Percentiles rank a stretch among this genome's conserved stretches.
These are phyloP conservation scores for Polypterus senegalus DNA, from an alignment of 2,113 vertebrate genomes.

Conservation along the genomic window DNA sequence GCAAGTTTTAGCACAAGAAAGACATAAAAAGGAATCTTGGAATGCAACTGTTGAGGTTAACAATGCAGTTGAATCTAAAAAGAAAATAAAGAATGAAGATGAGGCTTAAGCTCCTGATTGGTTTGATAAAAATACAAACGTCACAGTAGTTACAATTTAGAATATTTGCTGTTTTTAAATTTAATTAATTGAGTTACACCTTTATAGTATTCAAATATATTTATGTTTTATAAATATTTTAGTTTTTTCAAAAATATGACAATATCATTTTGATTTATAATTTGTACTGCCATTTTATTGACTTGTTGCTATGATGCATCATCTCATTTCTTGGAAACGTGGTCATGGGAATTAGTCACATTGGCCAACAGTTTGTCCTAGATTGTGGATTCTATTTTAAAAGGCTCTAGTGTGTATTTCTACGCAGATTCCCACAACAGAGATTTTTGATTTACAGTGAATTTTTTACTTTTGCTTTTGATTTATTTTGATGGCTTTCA, in stretches of 20 bases:
- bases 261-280: slow-evolving; percentile 12
- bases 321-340: slow-evolving; percentile 9
- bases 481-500: too few relatives aligned
- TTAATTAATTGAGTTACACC: slow-evolving; percentile 5
- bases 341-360: too few relatives aligned
- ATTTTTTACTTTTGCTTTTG: too few relatives aligned
- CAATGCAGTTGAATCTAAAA: neutral
- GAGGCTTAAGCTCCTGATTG: neutral
- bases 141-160: slow-evolving; percentile 4
- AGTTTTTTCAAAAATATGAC: slow-evolving; percentile 1
- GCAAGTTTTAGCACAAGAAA: too few relatives aligned
- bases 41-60: too few relatives aligned
- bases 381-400: too few relatives aligned
- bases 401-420: too few relatives aligned
- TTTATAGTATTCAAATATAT: slow-evolving; percentile 2
- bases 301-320: slow-evolving; percentile 13
- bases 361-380: too few relatives aligned
- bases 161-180: slow-evolving; percentile 1
- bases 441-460: too few relatives aligned
- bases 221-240: neutral
- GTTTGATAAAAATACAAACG: neutral
- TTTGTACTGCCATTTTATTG: slow-evolving; percentile 8
- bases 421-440: too few relatives aligned
- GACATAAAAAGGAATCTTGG: too few relatives aligned
- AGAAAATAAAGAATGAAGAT: neutral